phyloP scores from a whole-genome alignment of 2,113 vertebrate genomes.

The Aix galericulata region DNA sequence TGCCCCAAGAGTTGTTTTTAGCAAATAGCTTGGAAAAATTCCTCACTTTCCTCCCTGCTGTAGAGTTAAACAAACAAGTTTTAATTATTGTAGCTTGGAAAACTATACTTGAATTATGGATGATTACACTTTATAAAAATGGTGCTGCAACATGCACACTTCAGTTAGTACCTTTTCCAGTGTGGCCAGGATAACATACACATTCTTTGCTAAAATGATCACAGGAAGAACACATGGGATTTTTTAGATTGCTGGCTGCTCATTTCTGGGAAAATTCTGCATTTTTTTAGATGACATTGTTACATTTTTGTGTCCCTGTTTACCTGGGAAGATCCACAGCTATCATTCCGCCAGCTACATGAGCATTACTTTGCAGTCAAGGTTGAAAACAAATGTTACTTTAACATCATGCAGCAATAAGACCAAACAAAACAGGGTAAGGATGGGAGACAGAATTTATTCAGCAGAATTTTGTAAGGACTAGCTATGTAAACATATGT shows the following conservation, averaged over 20 bases:
- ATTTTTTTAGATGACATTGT: background rate
- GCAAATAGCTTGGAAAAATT: slow-evolving; percentile 5
- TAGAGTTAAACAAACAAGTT: background rate
- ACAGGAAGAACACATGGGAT: background rate
- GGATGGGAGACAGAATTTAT: background rate
- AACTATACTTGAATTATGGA: background rate
- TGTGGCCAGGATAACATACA: background rate
- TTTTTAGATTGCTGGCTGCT: background rate
- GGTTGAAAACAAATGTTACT: background rate
- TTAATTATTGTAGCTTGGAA: background rate
- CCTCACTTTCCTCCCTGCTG: background rate
- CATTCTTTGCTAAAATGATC: background rate
- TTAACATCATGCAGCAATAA: background rate
- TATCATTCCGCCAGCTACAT: background rate
- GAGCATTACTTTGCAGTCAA: background rate
- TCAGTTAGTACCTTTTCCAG: background rate
- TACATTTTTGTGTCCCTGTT: background rate
- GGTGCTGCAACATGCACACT: background rate
- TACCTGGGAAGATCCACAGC: background rate
- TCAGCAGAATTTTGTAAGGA: background rate
- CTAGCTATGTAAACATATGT: background rate
- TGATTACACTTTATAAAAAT: background rate
- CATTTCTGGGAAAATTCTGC: background rate
- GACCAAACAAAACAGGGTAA: background rate
- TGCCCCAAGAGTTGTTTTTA: background rate